Base-by-base conservation (phyloP, 2,113 vertebrate genomes). In the Passer domesticus region DNA sequence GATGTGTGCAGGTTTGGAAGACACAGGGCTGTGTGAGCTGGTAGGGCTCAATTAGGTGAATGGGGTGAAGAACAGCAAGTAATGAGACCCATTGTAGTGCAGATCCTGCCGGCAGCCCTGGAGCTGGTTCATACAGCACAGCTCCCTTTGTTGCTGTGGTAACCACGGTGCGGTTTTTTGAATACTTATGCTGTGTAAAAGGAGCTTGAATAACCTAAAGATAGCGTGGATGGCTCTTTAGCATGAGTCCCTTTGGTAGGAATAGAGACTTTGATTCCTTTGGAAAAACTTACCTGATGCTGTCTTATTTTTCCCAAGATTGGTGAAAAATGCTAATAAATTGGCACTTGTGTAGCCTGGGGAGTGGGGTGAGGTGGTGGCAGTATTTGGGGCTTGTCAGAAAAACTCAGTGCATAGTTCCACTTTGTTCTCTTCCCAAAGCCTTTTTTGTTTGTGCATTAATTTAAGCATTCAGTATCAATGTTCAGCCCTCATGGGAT, bases 1-100 rank as follows among this genome's bases (percentile, higher is more conserved):
- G 23, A 41, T 1, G 11, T 7, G 47, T 4, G 8, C 10, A 4
- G 7, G 31, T 6, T 15, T 43, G 2, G n/a, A 41, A 18, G 41
- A 44, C 50, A 20, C 3, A 0, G 35, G 37, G 20, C 13, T 64
- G 7, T 4, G 9, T 30, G 41, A 41, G 63, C 22, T 90, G 72
- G 6, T 30, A 10, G 4, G 22, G n/a, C 52, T 58, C 12, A 5
- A 5, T 53, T 28, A 25, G 66, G 28, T 46, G 88, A 76, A 87
- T 14, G 76, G 60, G 59, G 22, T 39, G 18, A 43, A 41, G 68
- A 20, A 11, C 6, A 49, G 13, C 49, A 23, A 15, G 50, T 17
- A 5, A 25, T 5, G 74, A 60, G 87, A 39, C 2, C 46, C 11
- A 5, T 13, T 14, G 49, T 28, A 15, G 69, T 5, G 20, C 89